A percentile compares a stretch with the other conserved stretches of the same genome.
Conservation (phyloP, 2,113 vertebrate species). For the Pipra filicauda region DNA sequence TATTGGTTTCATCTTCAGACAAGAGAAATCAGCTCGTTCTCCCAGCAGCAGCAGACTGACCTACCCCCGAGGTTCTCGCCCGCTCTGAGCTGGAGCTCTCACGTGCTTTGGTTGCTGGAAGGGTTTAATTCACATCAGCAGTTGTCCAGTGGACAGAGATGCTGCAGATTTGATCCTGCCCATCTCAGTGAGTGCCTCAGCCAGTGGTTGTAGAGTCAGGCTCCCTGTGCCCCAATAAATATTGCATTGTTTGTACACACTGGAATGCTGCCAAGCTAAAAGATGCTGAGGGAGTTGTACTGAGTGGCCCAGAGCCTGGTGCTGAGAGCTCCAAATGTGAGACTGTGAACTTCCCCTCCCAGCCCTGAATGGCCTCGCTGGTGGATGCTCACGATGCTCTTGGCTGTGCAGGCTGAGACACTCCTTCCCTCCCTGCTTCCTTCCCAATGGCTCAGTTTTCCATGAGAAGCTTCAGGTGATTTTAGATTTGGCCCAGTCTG, state of each 20-base stretch:
- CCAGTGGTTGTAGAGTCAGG: neutral
- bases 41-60: neutral
- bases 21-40: neutral
- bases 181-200: neutral
- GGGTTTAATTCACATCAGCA: neutral
- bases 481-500: neutral
- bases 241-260: neutral
- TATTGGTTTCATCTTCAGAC: neutral
- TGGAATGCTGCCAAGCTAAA: neutral
- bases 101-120: neutral
- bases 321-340: neutral
- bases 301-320: neutral
- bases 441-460: neutral
- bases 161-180: neutral
- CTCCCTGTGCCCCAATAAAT: neutral
- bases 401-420: neutral
- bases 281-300: neutral
- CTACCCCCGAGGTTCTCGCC: neutral
- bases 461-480: neutral
- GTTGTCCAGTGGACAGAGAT: neutral
- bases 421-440: accelerated
- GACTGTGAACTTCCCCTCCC: neutral
- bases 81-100: neutral
- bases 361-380: neutral
- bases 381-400: neutral